Evolutionary conservation across 2,113 vertebrate species (phyloP), one percentile per base, ranked within the genome.

Genomic region (Nematolebias whitei): DNA sequence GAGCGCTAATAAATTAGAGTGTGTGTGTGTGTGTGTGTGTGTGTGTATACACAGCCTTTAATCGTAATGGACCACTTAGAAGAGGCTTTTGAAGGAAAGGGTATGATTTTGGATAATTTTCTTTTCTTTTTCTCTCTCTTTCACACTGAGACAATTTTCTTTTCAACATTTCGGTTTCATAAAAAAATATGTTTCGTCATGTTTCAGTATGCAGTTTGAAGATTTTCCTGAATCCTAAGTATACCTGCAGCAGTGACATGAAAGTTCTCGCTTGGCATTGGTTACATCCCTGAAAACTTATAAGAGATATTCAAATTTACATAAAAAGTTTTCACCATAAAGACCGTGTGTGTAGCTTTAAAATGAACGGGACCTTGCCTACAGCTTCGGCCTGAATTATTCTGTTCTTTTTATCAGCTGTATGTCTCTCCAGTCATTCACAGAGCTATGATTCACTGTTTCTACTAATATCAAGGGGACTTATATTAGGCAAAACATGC

Each of bases 101-200:
- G 20, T 47, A 38, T 19, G 45, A 55, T 26, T 29, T 64, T 41
- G 22, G 23, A 35, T 62, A 12, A 54, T 63, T 68, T 63, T 53
- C 23, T 6, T 35, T 23, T 58, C 57, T 56, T 24, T 44, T 16
- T 14, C 15, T 52, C 56, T 39, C 50, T 51, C 41, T 26, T 32
- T 50, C 40, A 38, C 14, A 50, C 18, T 2, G 1, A 29, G 39
- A 15, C 26, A 12, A 40, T 63, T 64, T 57, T 49, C 44, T 41
- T 48, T 65, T 48, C 16, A 19, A 26, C 38, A 12, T 39, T 35
- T 14, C 9, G 14, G 12, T n/a, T 32, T 32, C 9, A 32, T 35
- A 32, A 10, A 12, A 55, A 2, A 35, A 9, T 2, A 35, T 6
- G 12, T 11, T 66, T 54, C 53, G n/a, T 26, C 44, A 15, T 50